These are phyloP conservation scores for Chroicocephalus ridibundus DNA, from an alignment of 2,113 vertebrate species.

Conservation along the genomic window DNA sequence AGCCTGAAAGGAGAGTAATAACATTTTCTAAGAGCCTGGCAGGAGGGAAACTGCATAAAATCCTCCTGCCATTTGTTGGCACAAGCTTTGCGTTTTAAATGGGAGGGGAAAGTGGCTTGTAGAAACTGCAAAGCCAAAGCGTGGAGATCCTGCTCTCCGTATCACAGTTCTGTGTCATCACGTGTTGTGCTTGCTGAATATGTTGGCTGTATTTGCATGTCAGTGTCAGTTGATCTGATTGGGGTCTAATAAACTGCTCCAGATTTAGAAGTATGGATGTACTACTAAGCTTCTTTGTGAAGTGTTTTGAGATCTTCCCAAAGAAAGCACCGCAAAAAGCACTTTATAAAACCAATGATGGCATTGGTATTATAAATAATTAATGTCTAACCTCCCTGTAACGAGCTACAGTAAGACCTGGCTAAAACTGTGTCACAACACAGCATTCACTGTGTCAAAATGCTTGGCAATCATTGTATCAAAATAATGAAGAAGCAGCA, in stretches of 20 bases:
- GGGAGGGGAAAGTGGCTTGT: not conserved
- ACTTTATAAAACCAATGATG: not conserved
- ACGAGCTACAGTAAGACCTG: not conserved
- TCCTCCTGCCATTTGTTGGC: not conserved
- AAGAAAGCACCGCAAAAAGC: not conserved
- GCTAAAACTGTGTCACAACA: not conserved
- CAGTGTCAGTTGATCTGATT: rapidly evolving
- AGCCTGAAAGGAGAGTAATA: not conserved
- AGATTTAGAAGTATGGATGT: not conserved
- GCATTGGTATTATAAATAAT: not conserved
- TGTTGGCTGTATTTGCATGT: not conserved
- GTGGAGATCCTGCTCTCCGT: not conserved
- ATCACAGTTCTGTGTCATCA: rapidly evolving
- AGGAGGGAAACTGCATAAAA: not conserved
- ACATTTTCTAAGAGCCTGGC: not conserved
- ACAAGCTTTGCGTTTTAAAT: not conserved
- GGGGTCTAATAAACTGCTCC: not conserved
- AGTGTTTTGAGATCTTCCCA: not conserved
- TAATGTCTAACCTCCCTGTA: not conserved
- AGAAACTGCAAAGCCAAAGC: not conserved
- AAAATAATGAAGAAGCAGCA: not conserved
- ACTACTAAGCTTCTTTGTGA: not conserved
- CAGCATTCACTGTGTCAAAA: not conserved
- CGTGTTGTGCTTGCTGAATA: rapidly evolving
- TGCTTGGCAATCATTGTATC: not conserved